Evolutionary conservation across 2,113 vertebrate species (phyloP).

Genomic region (Prinia subflava): DNA sequence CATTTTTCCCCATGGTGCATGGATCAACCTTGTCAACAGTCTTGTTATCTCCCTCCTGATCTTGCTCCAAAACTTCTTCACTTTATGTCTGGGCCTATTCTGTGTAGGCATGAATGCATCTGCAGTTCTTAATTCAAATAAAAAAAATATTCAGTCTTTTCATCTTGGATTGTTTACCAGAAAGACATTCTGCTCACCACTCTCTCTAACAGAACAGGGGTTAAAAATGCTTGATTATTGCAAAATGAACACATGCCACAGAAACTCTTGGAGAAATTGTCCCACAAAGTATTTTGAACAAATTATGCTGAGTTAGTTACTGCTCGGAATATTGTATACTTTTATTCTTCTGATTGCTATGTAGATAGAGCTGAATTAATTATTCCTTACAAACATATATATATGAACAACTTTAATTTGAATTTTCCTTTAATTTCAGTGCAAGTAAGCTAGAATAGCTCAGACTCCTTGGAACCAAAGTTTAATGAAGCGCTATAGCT

Average conservation of each 20-base stretch:
- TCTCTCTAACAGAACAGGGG: not conserved
- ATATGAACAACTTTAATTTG: not conserved
- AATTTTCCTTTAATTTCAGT: not conserved
- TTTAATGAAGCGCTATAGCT: not conserved
- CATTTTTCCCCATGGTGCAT: not conserved
- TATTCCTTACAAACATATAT: not conserved
- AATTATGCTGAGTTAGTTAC: not conserved
- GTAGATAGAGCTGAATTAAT: not conserved
- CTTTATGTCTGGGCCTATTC: not conserved
- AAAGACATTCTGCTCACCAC: not conserved
- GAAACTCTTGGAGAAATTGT: not conserved
- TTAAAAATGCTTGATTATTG: not conserved
- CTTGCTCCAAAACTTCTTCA: not conserved
- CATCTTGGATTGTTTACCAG: not conserved
- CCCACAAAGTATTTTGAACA: not conserved
- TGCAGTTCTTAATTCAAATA: not conserved
- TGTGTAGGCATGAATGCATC: not conserved
- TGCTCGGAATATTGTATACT: not conserved
- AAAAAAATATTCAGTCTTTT: not conserved
- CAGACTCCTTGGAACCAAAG: constrained; percentile 5
- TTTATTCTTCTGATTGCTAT: not conserved
- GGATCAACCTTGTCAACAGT: not conserved
- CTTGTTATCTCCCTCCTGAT: not conserved
- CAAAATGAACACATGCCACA: not conserved
- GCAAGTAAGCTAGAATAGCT: not conserved